Evolutionary conservation across 2,797 vertebrate species (phyloP), one percentile per base, ranked within the genome.

Genomic region (Sylvilagus floridanus): DNA sequence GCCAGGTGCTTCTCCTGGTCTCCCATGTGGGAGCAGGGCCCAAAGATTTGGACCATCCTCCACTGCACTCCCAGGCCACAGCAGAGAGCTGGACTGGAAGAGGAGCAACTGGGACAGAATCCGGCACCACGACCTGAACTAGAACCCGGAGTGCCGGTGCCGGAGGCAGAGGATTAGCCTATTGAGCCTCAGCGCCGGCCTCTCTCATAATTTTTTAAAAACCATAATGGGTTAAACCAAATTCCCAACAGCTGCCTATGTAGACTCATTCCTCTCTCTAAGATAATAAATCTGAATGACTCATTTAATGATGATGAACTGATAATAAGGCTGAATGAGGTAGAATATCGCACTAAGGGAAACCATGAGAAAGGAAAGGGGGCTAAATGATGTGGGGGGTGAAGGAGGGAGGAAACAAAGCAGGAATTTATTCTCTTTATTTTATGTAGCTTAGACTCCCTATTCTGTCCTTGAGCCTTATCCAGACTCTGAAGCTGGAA

Each of bases 381-480:
- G 32, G 14, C 21, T 22, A 42, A 35, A 75, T 8, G 12, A 57
- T 35, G 24, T 24, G 37, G 5, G 37, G 5, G 37, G 30, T 28
- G 4, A 12, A 21, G 50, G 13, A 62, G 69, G 10, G 17, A 84
- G 22, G 77, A 73, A 68, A 35, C n/a, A 37, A 83, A 62, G 71
- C 21, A 69, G 66, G 37, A 73, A 52, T 71, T 87, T 50, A 32
- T 83, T 90, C 63, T 75, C 28, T 92, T 69, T 66, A 1, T 78
- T 88, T 75, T 79, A 17, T 42, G 32, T 30, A 68, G 54, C 26
- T n/a, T 69, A 82, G 50, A 22, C 60, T 77, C 77, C 28, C 9
- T 28, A 5, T 82, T 73, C 4, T 47, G 17, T 87, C 91, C 93
- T 94, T 83, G 84, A 85, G 52, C 63, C 26, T 62, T 47, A 63